A percentile compares a stretch with the other conserved stretches of the same genome.
phyloP scores from a whole-genome alignment of 2,888 invertebrate species.

The Scotopteryx bipunctaria region DNA sequence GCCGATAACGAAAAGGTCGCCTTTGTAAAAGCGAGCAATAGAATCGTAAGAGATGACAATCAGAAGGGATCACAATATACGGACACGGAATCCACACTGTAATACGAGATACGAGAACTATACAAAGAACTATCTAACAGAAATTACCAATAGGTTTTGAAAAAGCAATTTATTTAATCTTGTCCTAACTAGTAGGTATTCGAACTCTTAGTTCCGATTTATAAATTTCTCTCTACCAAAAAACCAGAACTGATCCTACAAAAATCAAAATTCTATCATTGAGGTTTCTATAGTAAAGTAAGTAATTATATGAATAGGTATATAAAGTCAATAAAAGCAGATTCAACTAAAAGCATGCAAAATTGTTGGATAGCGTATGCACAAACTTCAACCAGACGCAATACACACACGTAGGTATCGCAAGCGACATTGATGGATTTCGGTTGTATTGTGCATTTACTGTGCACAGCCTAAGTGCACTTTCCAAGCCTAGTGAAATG shows the following conservation, averaged over 20 bases:
- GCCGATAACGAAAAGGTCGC: slow-evolving; percentile 46
- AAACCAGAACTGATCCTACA: no score
- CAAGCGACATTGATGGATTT: slow-evolving; percentile 39
- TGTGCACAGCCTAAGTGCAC: slow-evolving; percentile 34
- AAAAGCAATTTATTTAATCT: no score
- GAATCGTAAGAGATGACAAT: slow-evolving; percentile 49
- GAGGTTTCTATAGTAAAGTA: background rate
- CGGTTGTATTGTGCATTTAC: slow-evolving; percentile 33
- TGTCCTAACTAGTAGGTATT: no score
- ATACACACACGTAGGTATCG: slow-evolving; percentile 13
- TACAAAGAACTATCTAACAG: slow-evolving; percentile 10
- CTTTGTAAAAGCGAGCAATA: slow-evolving; percentile 41
- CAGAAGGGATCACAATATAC: slow-evolving; percentile 43
- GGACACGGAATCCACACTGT: slow-evolving; percentile 23
- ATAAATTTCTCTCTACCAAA: no score
- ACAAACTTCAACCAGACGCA: slow-evolving; percentile 4
- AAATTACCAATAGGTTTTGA: no score
- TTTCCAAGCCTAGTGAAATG: slow-evolving; percentile 33
- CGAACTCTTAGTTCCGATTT: no score
- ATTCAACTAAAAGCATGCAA: background rate
- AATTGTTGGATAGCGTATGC: background rate
- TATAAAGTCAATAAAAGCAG: background rate
- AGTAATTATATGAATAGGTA: background rate
- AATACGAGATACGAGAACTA: slow-evolving; percentile 20
- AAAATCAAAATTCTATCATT: no score